phyloP scores from a whole-genome alignment of 1,140 invertebrate genomes.

The Aphidius ervi region DNA sequence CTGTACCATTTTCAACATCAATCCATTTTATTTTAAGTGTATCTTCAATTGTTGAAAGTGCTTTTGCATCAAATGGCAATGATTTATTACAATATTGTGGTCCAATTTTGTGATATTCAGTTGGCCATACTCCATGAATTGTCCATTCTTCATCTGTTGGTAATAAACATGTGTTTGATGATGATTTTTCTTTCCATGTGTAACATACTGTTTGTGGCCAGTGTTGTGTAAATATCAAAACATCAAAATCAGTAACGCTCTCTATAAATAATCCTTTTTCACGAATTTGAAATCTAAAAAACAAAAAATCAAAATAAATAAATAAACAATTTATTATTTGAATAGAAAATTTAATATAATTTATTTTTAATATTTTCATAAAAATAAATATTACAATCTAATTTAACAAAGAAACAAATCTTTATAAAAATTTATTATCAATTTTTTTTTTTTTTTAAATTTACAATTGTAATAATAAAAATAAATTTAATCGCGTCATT shows the following conservation, averaged over 20 bases:
- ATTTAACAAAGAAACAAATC: too few relatives aligned
- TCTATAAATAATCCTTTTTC: background rate
- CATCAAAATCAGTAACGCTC: slow-evolving; percentile 58
- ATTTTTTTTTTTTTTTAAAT: too few relatives aligned
- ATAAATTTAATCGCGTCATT: too few relatives aligned
- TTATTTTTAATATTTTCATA: background rate
- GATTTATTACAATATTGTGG: slow-evolving; percentile 67
- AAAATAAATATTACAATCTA: too few relatives aligned
- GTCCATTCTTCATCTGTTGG: slow-evolving; percentile 66
- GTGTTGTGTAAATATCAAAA: slow-evolving; percentile 74
- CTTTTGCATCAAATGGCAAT: slow-evolving; percentile 60
- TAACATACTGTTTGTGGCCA: slow-evolving; percentile 76
- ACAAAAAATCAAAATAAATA: background rate
- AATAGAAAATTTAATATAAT: background rate
- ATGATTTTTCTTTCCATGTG: slow-evolving; percentile 61
- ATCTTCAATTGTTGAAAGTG: slow-evolving; percentile 58
- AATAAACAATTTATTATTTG: background rate
- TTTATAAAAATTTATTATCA: too few relatives aligned
- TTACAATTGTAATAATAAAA: too few relatives aligned
- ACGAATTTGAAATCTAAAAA: background rate
- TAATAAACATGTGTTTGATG: slow-evolving; percentile 60
- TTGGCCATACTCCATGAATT: slow-evolving; percentile 82
- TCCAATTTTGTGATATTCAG: slow-evolving; percentile 61
- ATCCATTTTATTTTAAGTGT: slow-evolving; percentile 68
- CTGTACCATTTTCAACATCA: slow-evolving; percentile 64